Percentiles rank a stretch among this genome's conserved stretches.
phyloP scores from a whole-genome alignment of 1,140 invertebrate genomes.

The Drepana arcuata region DNA sequence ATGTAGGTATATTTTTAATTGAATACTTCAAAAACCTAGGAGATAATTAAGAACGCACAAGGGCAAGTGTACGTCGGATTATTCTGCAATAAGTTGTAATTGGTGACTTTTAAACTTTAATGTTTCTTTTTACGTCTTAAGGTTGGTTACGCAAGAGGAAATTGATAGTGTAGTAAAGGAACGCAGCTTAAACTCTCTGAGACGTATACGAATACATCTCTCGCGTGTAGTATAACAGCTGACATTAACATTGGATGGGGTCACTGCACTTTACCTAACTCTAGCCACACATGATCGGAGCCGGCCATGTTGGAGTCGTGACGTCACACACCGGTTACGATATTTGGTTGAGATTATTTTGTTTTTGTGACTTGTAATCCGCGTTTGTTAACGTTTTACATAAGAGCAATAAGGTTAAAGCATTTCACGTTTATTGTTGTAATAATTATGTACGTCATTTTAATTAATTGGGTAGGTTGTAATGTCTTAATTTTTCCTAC shows the following conservation, averaged over 20 bases:
- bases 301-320: slow-evolving; percentile 38
- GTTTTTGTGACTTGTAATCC: not conserved
- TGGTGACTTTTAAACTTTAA: not conserved
- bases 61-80: too few relatives aligned
- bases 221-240: slow-evolving; percentile 32
- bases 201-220: slow-evolving; percentile 8
- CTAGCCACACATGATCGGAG: slow-evolving; percentile 25
- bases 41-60: too few relatives aligned
- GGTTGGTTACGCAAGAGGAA: too few relatives aligned
- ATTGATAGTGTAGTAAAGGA: too few relatives aligned
- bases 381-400: not conserved
- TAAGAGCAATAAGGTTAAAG: not conserved
- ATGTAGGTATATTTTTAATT: too few relatives aligned
- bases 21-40: too few relatives aligned
- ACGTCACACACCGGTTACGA: slow-evolving; percentile 30
- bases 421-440: too few relatives aligned
- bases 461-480: too few relatives aligned
- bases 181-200: not conserved
- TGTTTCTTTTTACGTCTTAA: not conserved
- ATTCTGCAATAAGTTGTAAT: not conserved
- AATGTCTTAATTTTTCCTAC: not conserved
- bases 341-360: slow-evolving; percentile 13
- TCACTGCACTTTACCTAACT: slow-evolving; percentile 51
- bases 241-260: slow-evolving; percentile 58
- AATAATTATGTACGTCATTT: too few relatives aligned